Evolutionary conservation across 2,888 invertebrate genomes (phyloP), one percentile per base, ranked within the genome.

Genomic region (Lithosia quadra): DNA sequence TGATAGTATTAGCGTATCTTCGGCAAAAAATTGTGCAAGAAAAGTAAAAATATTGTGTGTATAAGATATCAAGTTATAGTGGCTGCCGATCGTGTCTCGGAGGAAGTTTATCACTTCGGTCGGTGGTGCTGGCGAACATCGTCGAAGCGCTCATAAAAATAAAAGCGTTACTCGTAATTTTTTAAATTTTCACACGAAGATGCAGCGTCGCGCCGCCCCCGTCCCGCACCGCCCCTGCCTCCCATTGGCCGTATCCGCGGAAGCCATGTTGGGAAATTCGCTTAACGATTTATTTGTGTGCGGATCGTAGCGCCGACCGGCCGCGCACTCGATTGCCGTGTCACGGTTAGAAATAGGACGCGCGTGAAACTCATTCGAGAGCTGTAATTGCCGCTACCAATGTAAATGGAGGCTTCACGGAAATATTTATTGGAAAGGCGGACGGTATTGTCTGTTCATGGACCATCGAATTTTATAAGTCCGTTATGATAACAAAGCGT

Each of bases 401-500:
- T 82, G 81, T 78, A 82, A 80, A 83, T 79, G 66, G 70, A 75
- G 69, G 75, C 75, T 75, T 76, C 79, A 77, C 74, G 72, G 75
- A 78, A 81, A 77, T 80, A 79, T 83, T 82, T 80, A 86, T 84
- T 86, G 77, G 85, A 87, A 86, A 87, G 83, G 80, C 76, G 77
- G 78, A 65, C 77, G 83, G 86, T 86, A 88, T 87, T 88, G 89
- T 75, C 86, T 83, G 85, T 88, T 89, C 88, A 85, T 87, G 86
- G 86, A 76, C 86, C 85, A 87, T 90, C 89, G 86, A 88, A 86
- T 90, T 91, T 91, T 90, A 86, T 88, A 89, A 90, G 88, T 89
- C 91, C 90, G 91, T 93, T 92, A 91, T 87, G 90, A 91, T 91
- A 93, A 94, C 93, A 94, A 94, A 93, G 92, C 91, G 85, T 87